These are phyloP conservation scores for Bemisia tabaci DNA, from an alignment of 1,140 invertebrate genomes.

Conservation along the genomic window DNA sequence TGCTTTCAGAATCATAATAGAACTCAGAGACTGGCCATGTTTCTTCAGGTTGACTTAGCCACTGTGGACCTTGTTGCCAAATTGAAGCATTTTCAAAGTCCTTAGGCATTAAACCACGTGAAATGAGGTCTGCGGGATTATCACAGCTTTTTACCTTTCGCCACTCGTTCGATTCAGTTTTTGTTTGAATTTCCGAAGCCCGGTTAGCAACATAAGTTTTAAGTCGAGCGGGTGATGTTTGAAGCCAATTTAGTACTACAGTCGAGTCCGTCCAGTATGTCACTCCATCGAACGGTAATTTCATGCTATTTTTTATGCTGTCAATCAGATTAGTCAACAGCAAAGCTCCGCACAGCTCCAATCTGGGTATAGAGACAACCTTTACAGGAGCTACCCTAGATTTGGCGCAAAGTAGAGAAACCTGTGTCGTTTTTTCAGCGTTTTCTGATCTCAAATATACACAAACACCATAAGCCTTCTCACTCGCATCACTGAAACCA, in stretches of 20 bases:
- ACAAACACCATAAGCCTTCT: slow-evolving; percentile 23
- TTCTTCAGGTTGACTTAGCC: no score
- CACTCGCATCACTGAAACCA: slow-evolving; percentile 27
- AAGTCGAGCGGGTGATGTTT: slow-evolving; percentile 1
- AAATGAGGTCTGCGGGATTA: no score
- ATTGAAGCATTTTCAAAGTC: no score
- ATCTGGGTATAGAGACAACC: slow-evolving; percentile 25
- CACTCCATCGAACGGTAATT: slow-evolving; percentile 10
- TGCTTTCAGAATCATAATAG: no score
- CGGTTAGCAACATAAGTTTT: slow-evolving; percentile 11
- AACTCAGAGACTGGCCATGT: no score
- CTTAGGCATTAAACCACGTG: no score
- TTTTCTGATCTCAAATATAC: slow-evolving; percentile 21
- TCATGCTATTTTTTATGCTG: slow-evolving; percentile 15
- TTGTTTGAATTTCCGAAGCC: slow-evolving; percentile 23
- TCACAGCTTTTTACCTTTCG: no score
- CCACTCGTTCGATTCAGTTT: no score
- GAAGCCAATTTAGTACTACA: slow-evolving; percentile 25
- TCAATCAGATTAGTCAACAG: slow-evolving; percentile 21
- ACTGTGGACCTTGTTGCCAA: no score
- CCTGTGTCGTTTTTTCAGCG: slow-evolving; percentile 6
- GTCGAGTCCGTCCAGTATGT: slow-evolving; percentile 27
- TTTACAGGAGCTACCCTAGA: slow-evolving; percentile 27
- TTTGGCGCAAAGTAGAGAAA: slow-evolving; percentile 26
- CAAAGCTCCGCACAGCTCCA: slow-evolving; percentile 29